Evolutionary conservation across 2,888 invertebrate species (phyloP), one percentile per base, ranked within the genome.

Genomic region (Zygogramma bicolorata): DNA sequence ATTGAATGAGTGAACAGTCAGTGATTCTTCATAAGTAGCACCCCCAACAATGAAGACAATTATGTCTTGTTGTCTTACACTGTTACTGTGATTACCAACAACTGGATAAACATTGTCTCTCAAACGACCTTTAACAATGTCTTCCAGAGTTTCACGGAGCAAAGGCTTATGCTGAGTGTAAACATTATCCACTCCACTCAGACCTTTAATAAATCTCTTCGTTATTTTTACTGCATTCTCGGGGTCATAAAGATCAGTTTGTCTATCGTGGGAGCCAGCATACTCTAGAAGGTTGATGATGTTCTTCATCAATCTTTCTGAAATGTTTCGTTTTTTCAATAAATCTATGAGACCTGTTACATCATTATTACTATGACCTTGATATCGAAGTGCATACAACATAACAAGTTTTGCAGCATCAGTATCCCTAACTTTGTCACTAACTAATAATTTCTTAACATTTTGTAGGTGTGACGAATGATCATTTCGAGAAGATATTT

Each of bases 121-220:
- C n/a, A 99, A 90, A 82, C 94, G 93, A 1, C 97, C 97, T 85
- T 96, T 97, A 38, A 96, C 91, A 0, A 98, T 88, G 84, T 97
- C 96, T 81, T 98, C 98, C 0, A 99, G 85, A 0, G 95, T 93
- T 84, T 97, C 96, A 81, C 94, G 93, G 5, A 99, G 87, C 25
- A 97, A 89, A 0, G 99, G 98, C n/a, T 94, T 94, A 87, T 99
- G 99, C 84, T 99, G 99, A 0, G 99, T 99, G 88, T 98, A 99
- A 74, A 99, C 96, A 88, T 99, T 99, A 86, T 99, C 99, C 0
- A 99, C 98, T 0, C 98, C 99, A 88, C 94, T 95, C 20, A 97
- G 88, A 18, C 95, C 96, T 91, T 94, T 97, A 84, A 93, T 95
- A 82, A 93, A 92, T 86, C 95, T 90, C 87, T 98, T 97, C 0